Conservation (phyloP, 2,797 vertebrate species). For the Hydrolagus colliei region DNA sequence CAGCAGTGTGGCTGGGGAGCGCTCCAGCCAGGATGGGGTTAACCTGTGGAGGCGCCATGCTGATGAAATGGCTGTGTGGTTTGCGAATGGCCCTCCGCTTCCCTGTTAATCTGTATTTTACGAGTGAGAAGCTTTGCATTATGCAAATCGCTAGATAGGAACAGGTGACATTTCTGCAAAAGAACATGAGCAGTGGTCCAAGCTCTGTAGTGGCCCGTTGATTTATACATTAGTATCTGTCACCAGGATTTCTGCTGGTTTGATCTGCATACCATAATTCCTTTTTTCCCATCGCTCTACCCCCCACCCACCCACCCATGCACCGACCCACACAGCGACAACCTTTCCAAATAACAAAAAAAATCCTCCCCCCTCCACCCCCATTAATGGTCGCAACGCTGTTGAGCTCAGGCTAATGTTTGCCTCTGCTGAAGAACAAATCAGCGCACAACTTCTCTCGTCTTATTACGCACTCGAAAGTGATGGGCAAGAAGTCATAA, state of each 20-base stretch:
- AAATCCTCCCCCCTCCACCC: neutral
- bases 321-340: too few species aligned
- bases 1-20: too few species aligned
- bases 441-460: slow-evolving; percentile 67
- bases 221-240: slow-evolving; percentile 99
- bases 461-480: slow-evolving; percentile 79
- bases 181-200: slow-evolving; percentile 82
- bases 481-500: slow-evolving; percentile 84
- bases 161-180: slow-evolving; percentile 99
- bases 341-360: neutral
- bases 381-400: slow-evolving; percentile 64
- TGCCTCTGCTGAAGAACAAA: slow-evolving; percentile 80
- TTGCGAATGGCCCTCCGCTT: slow-evolving; percentile 82
- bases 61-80: slow-evolving; percentile 86
- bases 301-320: slow-evolving; percentile 7
- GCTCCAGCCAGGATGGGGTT: slow-evolving; percentile 61
- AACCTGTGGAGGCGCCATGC: slow-evolving; percentile 62
- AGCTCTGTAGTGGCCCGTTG: slow-evolving; percentile 80
- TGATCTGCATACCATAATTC: slow-evolving; percentile 65
- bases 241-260: slow-evolving; percentile 67
- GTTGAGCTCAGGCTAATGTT: slow-evolving; percentile 68
- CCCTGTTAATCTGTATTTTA: slow-evolving; percentile 99
- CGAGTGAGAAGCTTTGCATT: slow-evolving; percentile 99
- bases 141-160: slow-evolving; percentile 99
- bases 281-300: slow-evolving; percentile 45